Evolutionary conservation across 1,140 invertebrate genomes (phyloP), one percentile per base, ranked within the genome.

Genomic region (Eurosta solidaginis): DNA sequence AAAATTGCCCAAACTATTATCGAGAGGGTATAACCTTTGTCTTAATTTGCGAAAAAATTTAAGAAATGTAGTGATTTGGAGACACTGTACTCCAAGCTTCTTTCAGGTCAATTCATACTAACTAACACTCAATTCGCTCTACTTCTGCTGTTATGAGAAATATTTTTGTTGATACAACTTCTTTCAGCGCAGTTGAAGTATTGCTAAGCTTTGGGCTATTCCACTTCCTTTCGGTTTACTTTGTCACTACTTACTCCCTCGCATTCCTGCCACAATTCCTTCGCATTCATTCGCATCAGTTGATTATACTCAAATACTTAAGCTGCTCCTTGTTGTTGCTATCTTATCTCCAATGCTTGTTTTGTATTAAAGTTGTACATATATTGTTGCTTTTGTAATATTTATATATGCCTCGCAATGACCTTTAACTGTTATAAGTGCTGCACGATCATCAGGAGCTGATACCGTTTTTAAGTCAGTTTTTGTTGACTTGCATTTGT

Each of bases 361-460:
- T 68, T 33, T 59, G 52, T 33, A 10, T 33, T 27, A 59, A 17
- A 17, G 3, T 12, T 59, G 29, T 59, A 12, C n/a, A 14, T 22
- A 33, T 68, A 17, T n/a, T 10, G 17, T 74, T 74, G 42, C 45
- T 76, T 54, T 45, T 78, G 10, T 78, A 49, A 20, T 73, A 68
- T 54, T 76, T 50, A 73, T 75, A 74, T 63, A 50, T 63, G 36
- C 76, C 33, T 77, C 36, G 63, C 79, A 79, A 79, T 79, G 79
- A 79, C 79, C 79, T 79, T 79, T 79, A 79, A 79, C 79, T 79
- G 79, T 79, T 79, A 79, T 79, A 79, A 79, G 79, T 79, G 74
- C 76, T 76, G 79, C 79, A 79, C 79, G 79, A 79, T 79, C 79
- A 79, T 79, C 76, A 40, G 59, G 12, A 68, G 76, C 25, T 77